Evolutionary conservation across 2,888 invertebrate species (phyloP), one percentile per base, ranked within the genome.

Genomic region (Spisula subtruncata): DNA sequence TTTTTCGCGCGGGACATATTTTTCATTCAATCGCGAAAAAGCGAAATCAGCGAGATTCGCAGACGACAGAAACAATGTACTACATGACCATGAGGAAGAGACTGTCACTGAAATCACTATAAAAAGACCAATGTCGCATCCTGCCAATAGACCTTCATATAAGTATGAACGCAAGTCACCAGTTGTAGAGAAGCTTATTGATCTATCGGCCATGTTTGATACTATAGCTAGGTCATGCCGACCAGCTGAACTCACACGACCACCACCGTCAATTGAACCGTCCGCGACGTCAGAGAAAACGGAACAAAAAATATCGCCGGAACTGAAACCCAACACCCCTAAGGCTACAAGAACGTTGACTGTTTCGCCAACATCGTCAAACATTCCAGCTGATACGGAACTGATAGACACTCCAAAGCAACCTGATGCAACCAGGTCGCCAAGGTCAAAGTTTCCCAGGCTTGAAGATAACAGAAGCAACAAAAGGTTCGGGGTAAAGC

Each of bases 221-320:
- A 56, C 20, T 4, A 29, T 41, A 12, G 18, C 60, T 16, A 32
- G n/a, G 12, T 71, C 83, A n/a, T 46, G 46, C 35, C 32, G 75
- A 25, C n/a, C 46, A 71, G 66, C 83, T 5, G 83, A 83, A 71
- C 14, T 83, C 8, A 83, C 66, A 12, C 83, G 83, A 16, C 83
- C 83, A 20, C 60, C 83, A 20, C 66, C 83, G 25, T 83, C 83
- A 25, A n/a, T 83, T 25, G 60, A 85, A 16, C 16, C 46, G n/a
- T 41, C 25, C 35, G 20, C 32, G 14, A 25, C 56, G 20, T 18
- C 32, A 29, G 66, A 35, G n/a, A 35, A 32, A 46, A 56, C 2
- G 18, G 66, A 32, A 1, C 71, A 29, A 25, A 60, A 1, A 71
- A 2, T n/a, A n/a, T n/a, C n/a, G n/a, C n/a, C 46, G 16, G 2